Conservation (phyloP, 2,113 vertebrate genomes). For the Mesocricetus auratus region DNA sequence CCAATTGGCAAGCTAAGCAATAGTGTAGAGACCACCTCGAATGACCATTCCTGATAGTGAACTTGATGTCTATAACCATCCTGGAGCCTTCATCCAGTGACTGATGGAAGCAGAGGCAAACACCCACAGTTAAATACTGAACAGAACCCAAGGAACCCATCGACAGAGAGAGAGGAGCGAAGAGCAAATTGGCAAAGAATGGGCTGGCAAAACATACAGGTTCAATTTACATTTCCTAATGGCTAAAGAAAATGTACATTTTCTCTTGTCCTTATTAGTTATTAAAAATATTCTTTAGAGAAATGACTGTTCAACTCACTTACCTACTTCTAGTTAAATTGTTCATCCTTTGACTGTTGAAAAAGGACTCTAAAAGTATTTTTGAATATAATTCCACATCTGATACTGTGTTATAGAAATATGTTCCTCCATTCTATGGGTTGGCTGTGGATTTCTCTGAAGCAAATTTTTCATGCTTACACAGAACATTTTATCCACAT, state of each 20-base stretch:
- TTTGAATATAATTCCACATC: not conserved
- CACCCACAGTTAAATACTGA: too few species aligned
- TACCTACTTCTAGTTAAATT: not conserved
- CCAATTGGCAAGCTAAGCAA: too few species aligned
- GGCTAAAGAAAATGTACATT: not conserved
- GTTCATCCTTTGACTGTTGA: not conserved
- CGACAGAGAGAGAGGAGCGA: too few species aligned
- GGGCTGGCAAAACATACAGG: not conserved
- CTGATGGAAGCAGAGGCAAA: too few species aligned
- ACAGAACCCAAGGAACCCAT: too few species aligned
- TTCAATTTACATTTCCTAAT: constrained; percentile 34
- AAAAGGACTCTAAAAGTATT: not conserved
- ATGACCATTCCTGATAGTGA: too few species aligned
- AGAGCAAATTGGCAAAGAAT: too few species aligned
- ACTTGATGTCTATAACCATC: too few species aligned
- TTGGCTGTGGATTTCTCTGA: constrained; percentile 17
- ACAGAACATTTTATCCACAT: not conserved
- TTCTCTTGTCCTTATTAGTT: not conserved
- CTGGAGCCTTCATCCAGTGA: too few species aligned
- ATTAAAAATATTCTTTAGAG: not conserved
- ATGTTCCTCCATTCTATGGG: not conserved
- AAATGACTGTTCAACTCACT: constrained; percentile 18
- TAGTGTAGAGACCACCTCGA: too few species aligned
- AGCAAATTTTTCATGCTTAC: not conserved
- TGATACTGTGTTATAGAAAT: not conserved